Base-by-base conservation (phyloP, 2,888 invertebrate species). In the Phragmatobia fuliginosa region DNA sequence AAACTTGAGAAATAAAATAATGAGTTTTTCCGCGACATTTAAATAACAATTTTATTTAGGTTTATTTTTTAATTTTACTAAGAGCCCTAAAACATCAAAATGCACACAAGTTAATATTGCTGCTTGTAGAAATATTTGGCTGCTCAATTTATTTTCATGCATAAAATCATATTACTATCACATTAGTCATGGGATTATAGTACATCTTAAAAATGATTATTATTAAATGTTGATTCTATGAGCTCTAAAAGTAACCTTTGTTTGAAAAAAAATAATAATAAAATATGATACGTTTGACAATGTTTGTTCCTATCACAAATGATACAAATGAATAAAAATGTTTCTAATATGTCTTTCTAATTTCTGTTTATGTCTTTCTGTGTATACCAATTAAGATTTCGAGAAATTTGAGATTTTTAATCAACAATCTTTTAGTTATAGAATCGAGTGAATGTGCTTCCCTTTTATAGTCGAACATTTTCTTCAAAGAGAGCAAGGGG, bases 401-500 rank as follows among this genome's bases (percentile, higher is more conserved):
- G 25, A 25, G 2, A n/a, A 25, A 36, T 14, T 8, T 41, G 8
- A 3, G 31, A 21, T 58, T 31, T 28, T 25, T 14, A 28, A 11
- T 3, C 36, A 3, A 8, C 49, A 36, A 52, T 36, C 49, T 61
- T 10, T 61, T 61, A 65, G 49, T 28, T 38, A 16, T 52, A 62
- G 56, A 63, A 68, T 21, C 62, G 38, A 36, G 52, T 25, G 28
- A 67, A 66, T 58, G 25, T 56, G n/a, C 32, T 67, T 41, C 60
- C 70, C 64, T 75, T 62, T 77, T 69, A 76, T 70, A 74, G 68
- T 80, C 62, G 45, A 59, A 77, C 74, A 65, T 73, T 78, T 71
- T 73, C 68, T 76, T 70, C 72, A 78, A 77, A 81, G 67, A 67
- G 63, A 72, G 75, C 72, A 25, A n/a, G 76, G 66, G 66, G 68